phyloP scores from a whole-genome alignment of 2,888 invertebrate genomes.

The Aspidiotus destructor region DNA sequence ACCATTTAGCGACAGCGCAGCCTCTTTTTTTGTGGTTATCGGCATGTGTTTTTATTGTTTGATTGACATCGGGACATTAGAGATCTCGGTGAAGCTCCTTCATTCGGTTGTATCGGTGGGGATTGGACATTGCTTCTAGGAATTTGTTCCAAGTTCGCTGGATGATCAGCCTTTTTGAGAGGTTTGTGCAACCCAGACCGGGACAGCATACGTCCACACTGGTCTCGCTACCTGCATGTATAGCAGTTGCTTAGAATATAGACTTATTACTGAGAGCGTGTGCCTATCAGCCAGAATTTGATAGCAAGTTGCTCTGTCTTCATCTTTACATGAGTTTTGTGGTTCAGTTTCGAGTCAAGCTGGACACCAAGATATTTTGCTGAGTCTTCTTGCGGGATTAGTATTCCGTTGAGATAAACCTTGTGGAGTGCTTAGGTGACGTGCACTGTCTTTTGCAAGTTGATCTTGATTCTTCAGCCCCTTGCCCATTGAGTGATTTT shows the following conservation, averaged over 20 bases:
- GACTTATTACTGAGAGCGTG: not conserved
- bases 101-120: not conserved
- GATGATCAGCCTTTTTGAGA: not conserved
- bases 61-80: not conserved
- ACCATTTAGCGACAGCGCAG: no score
- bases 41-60: not conserved
- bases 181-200: not conserved
- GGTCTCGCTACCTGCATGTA: not conserved
- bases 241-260: no score
- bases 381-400: not conserved
- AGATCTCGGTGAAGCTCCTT: not conserved
- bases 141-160: not conserved
- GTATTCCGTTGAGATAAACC: not conserved
- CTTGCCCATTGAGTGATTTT: no score
- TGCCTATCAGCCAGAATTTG: not conserved
- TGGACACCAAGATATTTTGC: not conserved
- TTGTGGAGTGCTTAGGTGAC: not conserved
- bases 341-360: no score
- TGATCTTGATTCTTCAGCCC: no score
- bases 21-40: not conserved
- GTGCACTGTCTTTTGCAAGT: no score
- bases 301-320: not conserved
- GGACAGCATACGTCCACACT: not conserved
- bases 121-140: no score
- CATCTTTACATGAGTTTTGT: not conserved